phyloP scores from a whole-genome alignment of 1,140 invertebrate genomes.

The Leptinotarsa lineolata region DNA sequence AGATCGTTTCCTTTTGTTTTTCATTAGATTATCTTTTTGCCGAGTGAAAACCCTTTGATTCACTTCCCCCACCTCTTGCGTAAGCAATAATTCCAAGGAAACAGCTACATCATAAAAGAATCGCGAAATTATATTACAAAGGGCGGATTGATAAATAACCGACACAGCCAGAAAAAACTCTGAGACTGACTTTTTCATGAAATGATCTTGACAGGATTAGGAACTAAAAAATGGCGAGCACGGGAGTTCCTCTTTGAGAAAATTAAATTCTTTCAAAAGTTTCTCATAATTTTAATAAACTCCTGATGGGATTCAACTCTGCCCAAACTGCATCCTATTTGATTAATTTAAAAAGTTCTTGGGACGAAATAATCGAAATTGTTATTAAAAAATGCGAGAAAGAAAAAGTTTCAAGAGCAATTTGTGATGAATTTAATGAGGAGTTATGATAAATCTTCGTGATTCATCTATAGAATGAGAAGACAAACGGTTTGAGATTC shows the following conservation, averaged over 20 bases:
- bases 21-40: background rate
- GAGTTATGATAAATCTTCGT: too few species aligned
- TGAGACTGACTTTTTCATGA: background rate
- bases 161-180: background rate
- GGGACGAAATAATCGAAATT: too few species aligned
- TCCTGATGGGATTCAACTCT: conserved; percentile 1
- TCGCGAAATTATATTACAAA: background rate
- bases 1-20: too few species aligned
- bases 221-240: background rate
- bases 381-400: too few species aligned
- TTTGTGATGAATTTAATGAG: too few species aligned
- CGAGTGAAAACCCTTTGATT: background rate
- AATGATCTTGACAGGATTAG: background rate
- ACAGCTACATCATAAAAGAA: background rate
- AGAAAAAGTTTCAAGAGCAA: too few species aligned
- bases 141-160: background rate
- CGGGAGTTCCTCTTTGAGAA: background rate
- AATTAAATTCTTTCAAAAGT: background rate
- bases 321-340: background rate
- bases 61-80: background rate
- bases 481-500: too few species aligned
- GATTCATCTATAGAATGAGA: too few species aligned
- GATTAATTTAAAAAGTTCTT: background rate
- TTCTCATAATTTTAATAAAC: background rate
- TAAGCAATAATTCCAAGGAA: background rate